Base-by-base conservation (phyloP, 1,140 invertebrate genomes). In the Archivesica marissinica region DNA sequence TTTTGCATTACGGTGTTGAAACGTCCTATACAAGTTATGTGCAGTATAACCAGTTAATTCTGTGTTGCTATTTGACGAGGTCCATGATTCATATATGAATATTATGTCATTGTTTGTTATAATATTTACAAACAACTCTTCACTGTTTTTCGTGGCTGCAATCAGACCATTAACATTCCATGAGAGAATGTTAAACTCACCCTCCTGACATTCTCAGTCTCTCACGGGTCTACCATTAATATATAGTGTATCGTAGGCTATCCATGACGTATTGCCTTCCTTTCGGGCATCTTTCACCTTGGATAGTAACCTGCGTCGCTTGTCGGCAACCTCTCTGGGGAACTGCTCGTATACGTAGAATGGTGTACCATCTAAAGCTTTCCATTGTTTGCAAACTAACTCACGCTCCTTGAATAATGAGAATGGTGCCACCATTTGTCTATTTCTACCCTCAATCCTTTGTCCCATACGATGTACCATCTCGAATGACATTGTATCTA, bases 191-290 rank as follows among this genome's bases (percentile, higher is more conserved):
- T 44, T 47, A 28, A 72, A 30, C 23, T 72, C 68, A 72, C 30
- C 68, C 68, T 47, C 68, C 20, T 17, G 30, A 44, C 20, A 28
- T 25, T 44, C 68, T 30, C 50, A 72, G 35, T 66, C 47, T 28
- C 23, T 72, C 25, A 47, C 39, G 0, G 68, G 68, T 23, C 47
- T 2, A 4, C 68, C 68, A 23, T 72, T 44, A 30, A 72, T 47
- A 33, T 72, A 72, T 15, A 72, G 68, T 15, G 68, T 72, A n/a
- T 70, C 66, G 20, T 70, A 70, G 3, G 23, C 39, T 41, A 70
- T 7, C 33, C 66, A 70, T 17, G 68, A 39, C 23, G 30, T 47
- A 0, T 52, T 44, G 11, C 68, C 68, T 2, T 72, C 2, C 4
- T 52, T 30, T 28, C 47, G 30, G 3, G 47, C 68, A 2, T 44